These are phyloP conservation scores for Battus philenor DNA, from an alignment of 1,140 invertebrate species.

Conservation along the genomic window DNA sequence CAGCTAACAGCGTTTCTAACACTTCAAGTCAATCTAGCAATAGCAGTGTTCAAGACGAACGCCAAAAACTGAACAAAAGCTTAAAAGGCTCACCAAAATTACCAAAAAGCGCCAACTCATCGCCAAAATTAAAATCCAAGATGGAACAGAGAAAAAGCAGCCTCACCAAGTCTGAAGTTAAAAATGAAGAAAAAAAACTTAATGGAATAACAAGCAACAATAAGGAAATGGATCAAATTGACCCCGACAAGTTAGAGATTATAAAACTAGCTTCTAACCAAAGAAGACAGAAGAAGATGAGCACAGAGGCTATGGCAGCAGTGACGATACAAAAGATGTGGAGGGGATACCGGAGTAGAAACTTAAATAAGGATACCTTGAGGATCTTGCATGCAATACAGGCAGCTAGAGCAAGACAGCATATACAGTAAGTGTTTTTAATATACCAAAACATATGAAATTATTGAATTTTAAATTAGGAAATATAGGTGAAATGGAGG, in stretches of 20 bases:
- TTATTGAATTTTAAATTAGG: too few species aligned
- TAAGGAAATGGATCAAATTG: conserved; percentile 48
- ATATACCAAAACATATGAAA: too few species aligned
- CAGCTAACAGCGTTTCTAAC: conserved; percentile 35
- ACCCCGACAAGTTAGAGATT: conserved; percentile 46
- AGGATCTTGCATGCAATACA: conserved; percentile 87
- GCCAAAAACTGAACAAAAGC: conserved; percentile 32
- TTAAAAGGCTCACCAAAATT: conserved; percentile 69
- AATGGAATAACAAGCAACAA: conserved; percentile 68
- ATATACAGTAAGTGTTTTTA: conserved; percentile 85
- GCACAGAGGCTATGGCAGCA: conserved; percentile 77
- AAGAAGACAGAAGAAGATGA: conserved; percentile 57
- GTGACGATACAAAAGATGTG: conserved; percentile 91
- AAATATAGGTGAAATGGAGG: too few species aligned
- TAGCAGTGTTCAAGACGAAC: conserved; percentile 51
- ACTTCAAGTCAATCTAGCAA: conserved; percentile 57
- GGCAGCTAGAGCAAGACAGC: conserved; percentile 87
- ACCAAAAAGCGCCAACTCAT: conserved; percentile 68
- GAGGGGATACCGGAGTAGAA: conserved; percentile 89
- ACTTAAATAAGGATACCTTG: conserved; percentile 83
- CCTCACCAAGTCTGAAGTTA: conserved; percentile 73
- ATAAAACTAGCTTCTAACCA: conserved; percentile 62
- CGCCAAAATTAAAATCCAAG: conserved; percentile 66
- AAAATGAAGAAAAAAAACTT: conserved; percentile 76
- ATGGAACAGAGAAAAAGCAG: conserved; percentile 65